phyloP scores from a whole-genome alignment of 2,797 vertebrate genomes.

The Coreius guichenoti region DNA sequence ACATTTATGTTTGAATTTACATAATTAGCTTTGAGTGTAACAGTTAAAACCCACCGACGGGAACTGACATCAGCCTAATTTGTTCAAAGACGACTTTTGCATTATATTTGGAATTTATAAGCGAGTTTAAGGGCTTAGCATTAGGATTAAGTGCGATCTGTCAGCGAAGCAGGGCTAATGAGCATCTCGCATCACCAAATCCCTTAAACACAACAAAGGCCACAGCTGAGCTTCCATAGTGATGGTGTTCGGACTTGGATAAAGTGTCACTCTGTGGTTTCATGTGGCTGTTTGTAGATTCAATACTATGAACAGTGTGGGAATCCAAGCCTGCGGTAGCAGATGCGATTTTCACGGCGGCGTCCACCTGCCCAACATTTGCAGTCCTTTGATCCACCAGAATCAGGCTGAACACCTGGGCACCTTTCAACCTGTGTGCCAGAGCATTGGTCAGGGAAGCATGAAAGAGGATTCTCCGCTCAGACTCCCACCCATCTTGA shows the following conservation, averaged over 20 bases:
- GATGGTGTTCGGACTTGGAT: conserved; percentile 60
- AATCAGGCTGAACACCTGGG: conserved; percentile 1
- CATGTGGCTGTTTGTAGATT: conserved; percentile 66
- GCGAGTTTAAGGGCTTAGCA: conserved; percentile 11
- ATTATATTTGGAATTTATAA: conserved; percentile 39
- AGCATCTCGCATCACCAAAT: conserved; percentile 43
- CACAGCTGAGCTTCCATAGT: conserved; percentile 50
- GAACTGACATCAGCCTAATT: conserved; percentile 30
- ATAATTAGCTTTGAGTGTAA: conserved; percentile 38
- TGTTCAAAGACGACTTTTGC: conserved; percentile 36
- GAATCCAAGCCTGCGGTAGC: conserved; percentile 57
- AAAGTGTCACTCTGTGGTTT: conserved; percentile 68
- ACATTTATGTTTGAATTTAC: conserved; percentile 39
- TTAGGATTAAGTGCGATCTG: conserved; percentile 31
- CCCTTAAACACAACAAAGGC: conserved; percentile 50
- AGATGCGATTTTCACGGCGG: conserved; percentile 43
- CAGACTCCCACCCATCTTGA: conserved; percentile 21
- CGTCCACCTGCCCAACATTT: background rate
- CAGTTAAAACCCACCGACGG: conserved; percentile 15
- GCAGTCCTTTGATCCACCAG: conserved; percentile 19
- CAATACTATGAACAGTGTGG: conserved; percentile 54
- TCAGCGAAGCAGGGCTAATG: conserved; percentile 40
- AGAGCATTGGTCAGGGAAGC: background rate
- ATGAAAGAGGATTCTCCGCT: conserved; percentile 41
- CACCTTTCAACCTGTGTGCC: background rate